Conservation (phyloP, 2,888 invertebrate genomes). For the Synergus umbraculus region DNA sequence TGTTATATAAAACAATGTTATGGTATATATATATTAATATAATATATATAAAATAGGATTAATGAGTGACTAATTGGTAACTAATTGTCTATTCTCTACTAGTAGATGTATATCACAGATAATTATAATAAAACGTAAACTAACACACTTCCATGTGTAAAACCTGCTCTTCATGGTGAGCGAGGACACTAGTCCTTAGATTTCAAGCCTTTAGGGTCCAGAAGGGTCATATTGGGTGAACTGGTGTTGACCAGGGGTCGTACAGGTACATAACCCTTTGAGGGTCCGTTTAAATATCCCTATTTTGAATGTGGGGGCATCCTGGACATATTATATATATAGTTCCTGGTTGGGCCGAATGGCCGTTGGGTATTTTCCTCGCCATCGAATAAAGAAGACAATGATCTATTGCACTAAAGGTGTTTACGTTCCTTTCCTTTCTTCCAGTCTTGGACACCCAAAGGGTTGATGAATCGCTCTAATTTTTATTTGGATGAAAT, state of each 20-base stretch:
- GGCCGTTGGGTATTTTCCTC: conserved; percentile 38
- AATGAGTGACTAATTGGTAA: background rate
- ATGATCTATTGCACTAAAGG: conserved; percentile 36
- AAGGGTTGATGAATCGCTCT: conserved; percentile 38
- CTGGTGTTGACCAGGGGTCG: conserved; percentile 66
- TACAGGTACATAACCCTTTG: conserved; percentile 75
- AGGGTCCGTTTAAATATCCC: conserved; percentile 69
- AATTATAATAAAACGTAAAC: background rate
- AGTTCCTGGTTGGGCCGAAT: conserved; percentile 18
- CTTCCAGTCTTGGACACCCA: background rate
- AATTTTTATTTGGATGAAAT: background rate
- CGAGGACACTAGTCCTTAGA: background rate
- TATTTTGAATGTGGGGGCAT: conserved; percentile 31
- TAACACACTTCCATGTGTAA: background rate
- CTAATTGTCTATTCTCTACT: background rate
- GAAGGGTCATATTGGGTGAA: conserved; percentile 35
- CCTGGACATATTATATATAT: conserved; percentile 4
- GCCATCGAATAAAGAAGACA: conserved; percentile 19
- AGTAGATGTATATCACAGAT: background rate
- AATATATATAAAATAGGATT: too few relatives aligned
- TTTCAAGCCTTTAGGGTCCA: conserved; percentile 19
- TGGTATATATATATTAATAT: too few relatives aligned
- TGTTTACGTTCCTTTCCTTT: conserved; percentile 21
- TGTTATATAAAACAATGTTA: too few relatives aligned
- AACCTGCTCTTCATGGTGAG: conserved; percentile 14